phyloP scores from a whole-genome alignment of 2,797 vertebrate genomes.

The Ctenochaetus hawaiiensis region DNA sequence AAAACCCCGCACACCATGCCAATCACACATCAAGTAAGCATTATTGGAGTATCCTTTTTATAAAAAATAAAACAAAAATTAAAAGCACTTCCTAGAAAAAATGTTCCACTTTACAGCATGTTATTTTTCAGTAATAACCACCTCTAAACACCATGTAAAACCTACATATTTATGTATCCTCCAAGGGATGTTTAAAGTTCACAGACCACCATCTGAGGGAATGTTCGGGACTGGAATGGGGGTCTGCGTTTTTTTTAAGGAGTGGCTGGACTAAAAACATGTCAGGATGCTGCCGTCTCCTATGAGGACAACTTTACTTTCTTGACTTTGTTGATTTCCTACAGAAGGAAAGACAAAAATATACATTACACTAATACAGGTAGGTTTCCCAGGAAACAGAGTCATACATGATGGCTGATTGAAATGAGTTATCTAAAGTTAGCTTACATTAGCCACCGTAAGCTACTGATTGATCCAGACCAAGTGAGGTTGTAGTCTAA shows the following conservation, averaged over 20 bases:
- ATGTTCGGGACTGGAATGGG: constrained; percentile 74
- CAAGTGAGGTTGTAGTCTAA: too few species aligned
- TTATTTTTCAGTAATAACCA: constrained; percentile 25
- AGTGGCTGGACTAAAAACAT: constrained; percentile 54
- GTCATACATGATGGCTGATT: too few species aligned
- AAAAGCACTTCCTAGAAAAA: constrained; percentile 23
- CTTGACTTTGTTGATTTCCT: constrained; percentile 83
- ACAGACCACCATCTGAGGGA: constrained; percentile 69
- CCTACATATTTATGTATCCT: constrained; percentile 19
- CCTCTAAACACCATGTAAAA: constrained; percentile 46
- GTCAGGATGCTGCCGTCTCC: constrained; percentile 11
- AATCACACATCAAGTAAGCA: constrained; percentile 50
- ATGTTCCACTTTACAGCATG: constrained; percentile 41
- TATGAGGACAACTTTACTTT: constrained; percentile 68
- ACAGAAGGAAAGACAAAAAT: neutral
- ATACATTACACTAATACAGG: neutral
- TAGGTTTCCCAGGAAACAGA: neutral
- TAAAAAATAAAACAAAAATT: constrained; percentile 46
- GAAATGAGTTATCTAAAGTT: too few species aligned
- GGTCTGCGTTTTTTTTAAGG: constrained; percentile 61
- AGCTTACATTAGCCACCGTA: too few species aligned
- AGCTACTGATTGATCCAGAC: too few species aligned
- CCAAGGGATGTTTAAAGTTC: constrained; percentile 34
- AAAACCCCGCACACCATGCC: neutral
- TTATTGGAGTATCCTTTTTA: constrained; percentile 47